These are phyloP conservation scores for Echinarachnius parma DNA, from an alignment of 53 echinoderm and acorn worm genomes.

Conservation along the genomic window DNA sequence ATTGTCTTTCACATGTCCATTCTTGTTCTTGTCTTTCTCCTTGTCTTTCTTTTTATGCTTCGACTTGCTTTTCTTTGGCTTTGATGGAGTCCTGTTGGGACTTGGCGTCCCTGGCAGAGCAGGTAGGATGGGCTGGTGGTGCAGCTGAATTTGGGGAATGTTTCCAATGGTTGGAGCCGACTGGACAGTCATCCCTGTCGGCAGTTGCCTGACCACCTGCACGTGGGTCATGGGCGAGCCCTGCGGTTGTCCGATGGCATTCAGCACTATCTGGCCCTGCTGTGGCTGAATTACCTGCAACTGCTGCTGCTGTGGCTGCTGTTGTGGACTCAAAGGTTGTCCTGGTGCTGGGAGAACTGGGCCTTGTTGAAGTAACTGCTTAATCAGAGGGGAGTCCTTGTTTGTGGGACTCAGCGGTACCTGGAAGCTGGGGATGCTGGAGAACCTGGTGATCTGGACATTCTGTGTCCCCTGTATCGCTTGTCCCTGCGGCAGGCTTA, in stretches of 20 bases:
- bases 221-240: slow-evolving; percentile 31
- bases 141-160: slow-evolving; percentile 52
- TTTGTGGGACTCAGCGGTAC: slow-evolving; percentile 41
- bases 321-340: neutral
- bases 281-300: slow-evolving; percentile 44
- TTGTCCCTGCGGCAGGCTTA: slow-evolving; percentile 5
- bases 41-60: slow-evolving; percentile 58
- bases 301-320: neutral
- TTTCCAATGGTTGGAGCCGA: slow-evolving; percentile 22
- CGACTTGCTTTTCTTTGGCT: slow-evolving; percentile 26
- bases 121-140: slow-evolving; percentile 17
- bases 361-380: slow-evolving; percentile 83
- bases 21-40: slow-evolving; percentile 45
- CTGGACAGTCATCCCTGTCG: slow-evolving; percentile 24
- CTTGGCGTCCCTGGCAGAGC: slow-evolving; percentile 20
- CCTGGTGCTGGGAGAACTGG: slow-evolving; percentile 60
- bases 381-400: slow-evolving; percentile 89
- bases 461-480: slow-evolving; percentile 16
- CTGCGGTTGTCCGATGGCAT: slow-evolving; percentile 34
- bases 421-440: slow-evolving; percentile 25
- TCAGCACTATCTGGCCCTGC: slow-evolving; percentile 55
- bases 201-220: slow-evolving; percentile 24
- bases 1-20: slow-evolving; percentile 26
- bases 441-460: slow-evolving; percentile 5
- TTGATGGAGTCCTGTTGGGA: slow-evolving; percentile 5